These are phyloP conservation scores for Catagonus wagneri DNA, from an alignment of 2,113 vertebrate genomes.

Conservation along the genomic window DNA sequence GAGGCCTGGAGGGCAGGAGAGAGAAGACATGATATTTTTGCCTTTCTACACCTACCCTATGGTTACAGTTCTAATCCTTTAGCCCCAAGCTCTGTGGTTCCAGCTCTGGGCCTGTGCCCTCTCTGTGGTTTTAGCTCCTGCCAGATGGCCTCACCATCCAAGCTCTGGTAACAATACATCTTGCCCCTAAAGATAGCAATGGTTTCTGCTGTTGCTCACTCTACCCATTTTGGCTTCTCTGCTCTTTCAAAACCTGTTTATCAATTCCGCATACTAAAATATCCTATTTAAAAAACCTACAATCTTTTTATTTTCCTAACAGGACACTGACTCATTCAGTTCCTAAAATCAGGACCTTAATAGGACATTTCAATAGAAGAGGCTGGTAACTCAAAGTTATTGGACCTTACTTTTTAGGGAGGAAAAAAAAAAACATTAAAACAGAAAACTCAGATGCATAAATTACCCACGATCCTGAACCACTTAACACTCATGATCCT, in stretches of 20 bases:
- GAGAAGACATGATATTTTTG: neutral
- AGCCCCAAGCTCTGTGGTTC: neutral
- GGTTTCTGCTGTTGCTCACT: neutral
- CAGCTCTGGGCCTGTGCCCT: neutral
- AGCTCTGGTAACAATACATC: neutral
- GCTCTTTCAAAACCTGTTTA: neutral
- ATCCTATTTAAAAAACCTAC: neutral
- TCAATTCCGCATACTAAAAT: neutral
- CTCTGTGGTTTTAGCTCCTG: neutral
- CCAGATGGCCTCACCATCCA: too few relatives aligned
- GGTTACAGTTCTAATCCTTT: neutral
- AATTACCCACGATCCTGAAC: constrained; percentile 12
- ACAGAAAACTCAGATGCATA: neutral
- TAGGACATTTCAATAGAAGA: neutral
- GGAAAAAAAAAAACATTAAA: neutral
- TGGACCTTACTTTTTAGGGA: neutral
- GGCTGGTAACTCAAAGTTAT: neutral
- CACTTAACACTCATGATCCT: constrained; percentile 22
- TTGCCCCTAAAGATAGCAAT: neutral
- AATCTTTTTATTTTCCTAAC: neutral
- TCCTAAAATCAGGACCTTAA: constrained; percentile 32
- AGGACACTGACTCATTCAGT: neutral
- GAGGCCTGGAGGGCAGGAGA: neutral
- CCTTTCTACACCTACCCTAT: neutral
- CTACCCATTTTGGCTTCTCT: neutral